These are phyloP conservation scores for Teleogryllus oceanicus DNA, from an alignment of 2,888 invertebrate species.

Conservation along the genomic window DNA sequence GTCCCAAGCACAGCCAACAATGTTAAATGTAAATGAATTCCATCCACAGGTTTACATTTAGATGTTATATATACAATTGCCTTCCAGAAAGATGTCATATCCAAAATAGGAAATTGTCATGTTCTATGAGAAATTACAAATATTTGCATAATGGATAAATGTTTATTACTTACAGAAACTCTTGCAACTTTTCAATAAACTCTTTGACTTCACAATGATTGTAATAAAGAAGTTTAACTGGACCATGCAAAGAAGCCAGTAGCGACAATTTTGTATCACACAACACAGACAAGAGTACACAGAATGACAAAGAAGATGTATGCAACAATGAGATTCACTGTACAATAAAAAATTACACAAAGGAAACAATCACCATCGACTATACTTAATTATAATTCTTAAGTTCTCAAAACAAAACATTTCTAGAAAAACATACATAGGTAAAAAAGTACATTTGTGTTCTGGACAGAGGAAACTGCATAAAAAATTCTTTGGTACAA, in stretches of 20 bases:
- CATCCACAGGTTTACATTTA: not conserved
- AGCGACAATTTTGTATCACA: not conserved
- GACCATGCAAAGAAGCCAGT: constrained; percentile 2
- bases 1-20: constrained; percentile 18
- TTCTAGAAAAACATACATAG: too few relatives aligned
- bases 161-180: not conserved
- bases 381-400: not conserved
- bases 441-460: too few relatives aligned
- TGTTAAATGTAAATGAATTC: not conserved
- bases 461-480: too few relatives aligned
- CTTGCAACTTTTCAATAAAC: constrained; percentile 18
- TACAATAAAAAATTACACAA: not conserved
- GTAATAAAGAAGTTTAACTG: constrained; percentile 2
- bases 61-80: not conserved
- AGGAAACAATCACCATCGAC: not conserved
- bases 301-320: not conserved
- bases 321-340: constrained; percentile 3
- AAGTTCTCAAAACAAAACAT: too few relatives aligned
- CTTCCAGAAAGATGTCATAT: not conserved
- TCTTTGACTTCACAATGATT: constrained; percentile 1
- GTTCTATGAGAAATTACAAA: not conserved
- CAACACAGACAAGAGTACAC: not conserved
- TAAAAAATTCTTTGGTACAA: not conserved
- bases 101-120: not conserved
- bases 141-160: not conserved